These are phyloP conservation scores for Gordius sp. DNA, from an alignment of 2,888 invertebrate genomes.

Conservation along the genomic window DNA sequence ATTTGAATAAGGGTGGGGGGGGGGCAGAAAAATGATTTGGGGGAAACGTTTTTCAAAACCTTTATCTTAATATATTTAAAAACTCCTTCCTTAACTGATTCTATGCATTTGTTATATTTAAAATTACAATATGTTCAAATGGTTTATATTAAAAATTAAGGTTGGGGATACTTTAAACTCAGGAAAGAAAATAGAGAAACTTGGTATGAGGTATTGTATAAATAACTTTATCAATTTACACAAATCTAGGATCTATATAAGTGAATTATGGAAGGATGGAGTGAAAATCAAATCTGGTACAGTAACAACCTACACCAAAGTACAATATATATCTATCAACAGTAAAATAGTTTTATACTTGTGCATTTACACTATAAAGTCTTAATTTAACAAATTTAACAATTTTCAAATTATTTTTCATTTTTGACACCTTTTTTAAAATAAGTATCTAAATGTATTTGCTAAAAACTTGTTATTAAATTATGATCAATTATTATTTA, in stretches of 20 bases:
- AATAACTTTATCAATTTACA: not conserved
- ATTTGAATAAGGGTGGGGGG: too few relatives aligned
- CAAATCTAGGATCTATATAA: not conserved
- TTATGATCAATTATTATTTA: too few relatives aligned
- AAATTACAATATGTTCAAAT: not conserved
- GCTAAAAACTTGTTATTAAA: not conserved
- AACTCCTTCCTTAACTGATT: too few relatives aligned
- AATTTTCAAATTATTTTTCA: too few relatives aligned
- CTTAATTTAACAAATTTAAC: not conserved
- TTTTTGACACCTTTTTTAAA: too few relatives aligned
- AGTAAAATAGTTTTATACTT: not conserved
- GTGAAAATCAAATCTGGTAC: not conserved
- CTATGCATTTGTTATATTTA: not conserved
- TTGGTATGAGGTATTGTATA: too few relatives aligned
- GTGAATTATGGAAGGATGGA: not conserved
- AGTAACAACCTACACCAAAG: not conserved
- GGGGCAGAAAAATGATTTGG: too few relatives aligned
- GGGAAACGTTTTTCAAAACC: too few relatives aligned
- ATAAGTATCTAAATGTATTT: not conserved
- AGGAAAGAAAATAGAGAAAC: too few relatives aligned
- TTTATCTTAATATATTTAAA: too few relatives aligned
- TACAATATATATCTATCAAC: not conserved
- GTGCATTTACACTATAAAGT: not conserved
- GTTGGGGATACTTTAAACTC: too few relatives aligned
- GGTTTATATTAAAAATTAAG: too few relatives aligned